Evolutionary conservation across 2,113 vertebrate genomes (phyloP), one percentile per base, ranked within the genome.

Genomic region (Antechinus stuartii): DNA sequence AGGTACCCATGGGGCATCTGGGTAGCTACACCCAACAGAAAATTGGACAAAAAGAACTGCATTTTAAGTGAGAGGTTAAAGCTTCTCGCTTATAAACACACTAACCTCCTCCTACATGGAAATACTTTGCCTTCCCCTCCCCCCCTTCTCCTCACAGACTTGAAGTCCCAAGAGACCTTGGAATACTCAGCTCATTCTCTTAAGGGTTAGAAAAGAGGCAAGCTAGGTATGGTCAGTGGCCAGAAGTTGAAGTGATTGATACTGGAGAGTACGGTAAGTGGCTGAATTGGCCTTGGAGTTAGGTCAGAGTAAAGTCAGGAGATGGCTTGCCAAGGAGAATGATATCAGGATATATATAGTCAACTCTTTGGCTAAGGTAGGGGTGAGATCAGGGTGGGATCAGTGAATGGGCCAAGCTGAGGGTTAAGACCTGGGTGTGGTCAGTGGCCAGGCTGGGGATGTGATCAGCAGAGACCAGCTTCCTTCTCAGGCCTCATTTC

Each of bases 401-500:
- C 94, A 97, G 93, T 95, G 94, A 49, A 93, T 90, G 47, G 96
- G 98, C 97, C 96, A 97, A 54, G 91, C 91, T 96, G 55, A 94
- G 94, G 96, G 95, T 96, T 96, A 92, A 97, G 89, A 96, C 57
- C 96, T 97, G 96, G 97, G 97, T 96, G 97, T 97, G 97, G 97
- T 97, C 94, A 97, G 95, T 96, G 96, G 96, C 96, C 95, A 97
- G 94, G 93, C 91, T 97, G 96, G 95, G 96, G 90, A 94, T 98
- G 97, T 96, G 97, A 98, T 98, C 96, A 97, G 96, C 93, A 97
- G 97, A 96, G 97, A 96, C 98, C 96, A 98, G 94, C 97, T 98
- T 98, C 98, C 98, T 98, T 97, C 97, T 96, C 97, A 95, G 97
- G 97, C 97, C 94, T 97, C 94, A 42, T 97, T 98, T 98, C 98